phyloP scores from a whole-genome alignment of 2,888 invertebrate genomes.

The Tipula lateralis region DNA sequence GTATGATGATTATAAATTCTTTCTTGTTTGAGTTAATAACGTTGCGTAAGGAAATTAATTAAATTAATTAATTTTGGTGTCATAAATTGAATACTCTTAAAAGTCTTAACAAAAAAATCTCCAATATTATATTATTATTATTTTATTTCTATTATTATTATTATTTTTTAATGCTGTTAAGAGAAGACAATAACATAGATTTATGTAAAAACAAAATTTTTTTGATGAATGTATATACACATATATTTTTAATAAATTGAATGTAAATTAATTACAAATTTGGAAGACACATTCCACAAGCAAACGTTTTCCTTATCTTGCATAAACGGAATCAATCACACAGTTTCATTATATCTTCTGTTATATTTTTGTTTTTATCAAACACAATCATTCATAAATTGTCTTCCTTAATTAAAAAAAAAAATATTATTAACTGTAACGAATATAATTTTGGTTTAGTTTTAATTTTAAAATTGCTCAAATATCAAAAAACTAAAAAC shows the following conservation, averaged over 20 bases:
- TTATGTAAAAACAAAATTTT: background rate
- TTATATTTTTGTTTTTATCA: background rate
- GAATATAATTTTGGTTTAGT: background rate
- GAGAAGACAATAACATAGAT: background rate
- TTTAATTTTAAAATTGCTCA: conserved; percentile 24
- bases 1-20: background rate
- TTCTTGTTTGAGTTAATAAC: background rate
- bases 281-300: background rate
- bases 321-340: background rate
- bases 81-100: conserved; percentile 14
- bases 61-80: conserved; percentile 24
- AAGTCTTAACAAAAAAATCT: conserved; percentile 3
- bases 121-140: background rate
- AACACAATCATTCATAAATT: background rate
- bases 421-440: background rate
- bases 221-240: background rate
- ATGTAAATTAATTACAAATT: background rate
- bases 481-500: background rate
- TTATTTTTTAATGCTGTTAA: background rate
- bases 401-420: conserved; percentile 24
- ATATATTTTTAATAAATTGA: conserved; percentile 3
- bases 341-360: background rate
- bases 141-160: background rate
- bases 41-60: conserved; percentile 5
- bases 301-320: background rate